These are phyloP conservation scores for Dolichotis patagonum DNA, from an alignment of 2,113 vertebrate genomes.

Conservation along the genomic window DNA sequence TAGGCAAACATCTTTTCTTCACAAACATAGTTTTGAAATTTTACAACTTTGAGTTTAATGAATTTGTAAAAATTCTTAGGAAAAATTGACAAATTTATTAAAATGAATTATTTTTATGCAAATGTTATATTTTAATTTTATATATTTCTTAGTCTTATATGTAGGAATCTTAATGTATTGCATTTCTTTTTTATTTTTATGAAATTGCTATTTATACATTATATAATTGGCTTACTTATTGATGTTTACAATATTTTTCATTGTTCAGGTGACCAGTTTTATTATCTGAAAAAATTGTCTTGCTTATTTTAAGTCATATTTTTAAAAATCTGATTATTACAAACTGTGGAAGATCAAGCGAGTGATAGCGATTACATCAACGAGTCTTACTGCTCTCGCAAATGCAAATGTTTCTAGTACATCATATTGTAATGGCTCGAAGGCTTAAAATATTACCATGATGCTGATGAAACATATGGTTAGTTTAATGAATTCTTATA, in stretches of 20 bases:
- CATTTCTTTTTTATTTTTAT: not conserved
- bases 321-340: not conserved
- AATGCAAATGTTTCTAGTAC: not conserved
- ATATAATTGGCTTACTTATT: not conserved
- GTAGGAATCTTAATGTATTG: not conserved
- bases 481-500: not conserved
- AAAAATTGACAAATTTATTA: not conserved
- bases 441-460: not conserved
- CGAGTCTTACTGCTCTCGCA: not conserved
- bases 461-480: not conserved
- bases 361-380: not conserved
- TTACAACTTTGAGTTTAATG: not conserved
- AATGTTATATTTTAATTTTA: not conserved
- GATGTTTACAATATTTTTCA: not conserved
- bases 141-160: not conserved
- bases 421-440: not conserved
- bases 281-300: not conserved
- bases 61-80: not conserved
- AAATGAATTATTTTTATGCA: not conserved
- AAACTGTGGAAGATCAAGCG: not conserved
- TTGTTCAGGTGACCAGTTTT: not conserved
- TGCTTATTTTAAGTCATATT: not conserved
- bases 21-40: not conserved
- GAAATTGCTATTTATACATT: not conserved
- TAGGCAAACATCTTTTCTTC: not conserved